Percentiles rank a stretch among this genome's conserved stretches.
Evolutionary conservation across 2,797 vertebrate genomes (phyloP).

Genomic region (Acropternis orthonyx): DNA sequence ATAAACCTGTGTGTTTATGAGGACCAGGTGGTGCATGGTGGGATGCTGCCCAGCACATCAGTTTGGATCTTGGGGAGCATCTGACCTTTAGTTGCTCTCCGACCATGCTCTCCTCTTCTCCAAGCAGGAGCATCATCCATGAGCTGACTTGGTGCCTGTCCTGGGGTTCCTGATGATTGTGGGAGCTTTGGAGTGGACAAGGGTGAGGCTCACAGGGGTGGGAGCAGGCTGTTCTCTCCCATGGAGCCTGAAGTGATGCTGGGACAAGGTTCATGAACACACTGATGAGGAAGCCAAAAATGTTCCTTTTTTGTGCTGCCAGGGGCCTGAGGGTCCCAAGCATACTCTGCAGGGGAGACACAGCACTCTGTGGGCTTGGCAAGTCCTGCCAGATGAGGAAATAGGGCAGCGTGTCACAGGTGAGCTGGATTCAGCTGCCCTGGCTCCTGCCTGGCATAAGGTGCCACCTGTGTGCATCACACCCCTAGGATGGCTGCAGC

Average conservation of each 20-base stretch:
- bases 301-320: neutral
- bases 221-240: fast-evolving
- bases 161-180: neutral
- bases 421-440: neutral
- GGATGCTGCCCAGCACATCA: neutral
- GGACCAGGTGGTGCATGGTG: fast-evolving
- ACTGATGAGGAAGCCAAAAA: neutral
- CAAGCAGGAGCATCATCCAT: fast-evolving
- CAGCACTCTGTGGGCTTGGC: neutral
- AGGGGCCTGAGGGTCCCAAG: neutral
- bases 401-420: neutral
- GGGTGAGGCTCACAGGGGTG: neutral
- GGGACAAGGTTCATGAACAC: fast-evolving
- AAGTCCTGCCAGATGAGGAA: neutral
- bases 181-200: neutral
- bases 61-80: neutral
- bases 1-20: fast-evolving
- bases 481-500: neutral
- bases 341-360: neutral
- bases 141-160: neutral
- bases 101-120: neutral
- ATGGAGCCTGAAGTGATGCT: neutral
- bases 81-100: neutral
- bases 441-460: neutral
- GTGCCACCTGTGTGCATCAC: neutral